Conservation (phyloP, 2,888 invertebrate genomes). For the Rhagonycha fulva region DNA sequence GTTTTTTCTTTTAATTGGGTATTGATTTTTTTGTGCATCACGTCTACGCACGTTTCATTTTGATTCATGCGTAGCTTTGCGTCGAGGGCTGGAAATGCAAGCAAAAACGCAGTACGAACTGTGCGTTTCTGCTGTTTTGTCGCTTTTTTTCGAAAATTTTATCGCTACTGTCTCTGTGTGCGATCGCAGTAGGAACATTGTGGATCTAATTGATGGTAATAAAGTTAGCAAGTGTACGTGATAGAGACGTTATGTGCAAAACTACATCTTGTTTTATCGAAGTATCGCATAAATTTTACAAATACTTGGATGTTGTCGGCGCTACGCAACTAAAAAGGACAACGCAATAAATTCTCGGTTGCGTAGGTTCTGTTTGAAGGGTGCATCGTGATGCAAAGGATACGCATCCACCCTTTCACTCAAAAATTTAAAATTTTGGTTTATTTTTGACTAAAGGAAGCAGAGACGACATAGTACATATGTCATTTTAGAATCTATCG, state of each 20-base stretch:
- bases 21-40: not conserved
- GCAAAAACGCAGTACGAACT: not conserved
- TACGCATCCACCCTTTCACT: no score
- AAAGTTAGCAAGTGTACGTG: not conserved
- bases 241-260: not conserved
- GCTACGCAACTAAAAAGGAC: not conserved
- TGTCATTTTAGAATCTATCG: no score
- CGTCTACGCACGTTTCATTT: conserved; percentile 1
- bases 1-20: not conserved
- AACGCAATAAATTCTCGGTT: not conserved
- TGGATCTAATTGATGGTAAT: not conserved
- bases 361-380: not conserved
- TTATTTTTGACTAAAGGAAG: no score
- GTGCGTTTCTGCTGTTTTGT: not conserved
- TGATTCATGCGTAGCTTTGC: not conserved
- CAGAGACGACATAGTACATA: no score
- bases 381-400: no score
- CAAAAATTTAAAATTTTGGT: no score
- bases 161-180: not conserved
- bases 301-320: not conserved
- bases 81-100: not conserved
- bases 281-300: not conserved
- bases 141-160: not conserved
- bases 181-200: not conserved
- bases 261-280: not conserved